Evolutionary conservation across 2,797 vertebrate genomes (phyloP).

Genomic region (Microchirus variegatus): DNA sequence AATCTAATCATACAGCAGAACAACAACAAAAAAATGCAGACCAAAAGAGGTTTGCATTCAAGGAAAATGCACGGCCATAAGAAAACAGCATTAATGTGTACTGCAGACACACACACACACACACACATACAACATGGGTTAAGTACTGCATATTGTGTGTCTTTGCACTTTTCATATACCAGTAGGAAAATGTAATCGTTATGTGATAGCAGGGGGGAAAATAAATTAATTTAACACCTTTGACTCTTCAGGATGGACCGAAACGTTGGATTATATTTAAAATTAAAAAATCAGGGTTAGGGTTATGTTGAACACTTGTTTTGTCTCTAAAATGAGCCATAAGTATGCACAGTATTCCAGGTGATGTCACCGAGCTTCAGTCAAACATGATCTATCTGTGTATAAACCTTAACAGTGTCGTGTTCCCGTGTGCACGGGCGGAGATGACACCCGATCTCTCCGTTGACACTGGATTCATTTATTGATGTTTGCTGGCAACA

Average conservation of each 20-base stretch:
- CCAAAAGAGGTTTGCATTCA: conserved; percentile 40
- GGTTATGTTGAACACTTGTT: too few relatives aligned
- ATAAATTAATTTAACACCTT: conserved; percentile 46
- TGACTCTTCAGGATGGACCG: conserved; percentile 32
- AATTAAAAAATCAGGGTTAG: not conserved
- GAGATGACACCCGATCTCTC: conserved; percentile 32
- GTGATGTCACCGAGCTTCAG: not conserved
- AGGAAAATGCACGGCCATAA: conserved; percentile 48
- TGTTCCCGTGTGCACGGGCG: conserved; percentile 32
- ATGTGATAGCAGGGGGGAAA: conserved; percentile 47
- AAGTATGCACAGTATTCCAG: conserved; percentile 2
- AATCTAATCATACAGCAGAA: conserved; percentile 49
- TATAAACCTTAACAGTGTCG: conserved; percentile 18
- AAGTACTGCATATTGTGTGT: conserved; percentile 34
- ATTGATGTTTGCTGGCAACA: conserved; percentile 57
- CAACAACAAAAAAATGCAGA: conserved; percentile 54
- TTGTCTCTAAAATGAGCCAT: conserved; percentile 7
- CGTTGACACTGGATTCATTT: conserved; percentile 45
- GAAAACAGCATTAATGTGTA: conserved; percentile 41
- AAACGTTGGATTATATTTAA: conserved; percentile 28
- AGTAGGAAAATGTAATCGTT: conserved; percentile 57
- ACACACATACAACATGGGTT: conserved; percentile 2
- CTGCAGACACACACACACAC: conserved; percentile 27
- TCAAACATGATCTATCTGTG: conserved; percentile 7
- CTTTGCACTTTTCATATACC: conserved; percentile 55